Base-by-base conservation (phyloP, 2,888 invertebrate species). In the Trichogramma evanescens region DNA sequence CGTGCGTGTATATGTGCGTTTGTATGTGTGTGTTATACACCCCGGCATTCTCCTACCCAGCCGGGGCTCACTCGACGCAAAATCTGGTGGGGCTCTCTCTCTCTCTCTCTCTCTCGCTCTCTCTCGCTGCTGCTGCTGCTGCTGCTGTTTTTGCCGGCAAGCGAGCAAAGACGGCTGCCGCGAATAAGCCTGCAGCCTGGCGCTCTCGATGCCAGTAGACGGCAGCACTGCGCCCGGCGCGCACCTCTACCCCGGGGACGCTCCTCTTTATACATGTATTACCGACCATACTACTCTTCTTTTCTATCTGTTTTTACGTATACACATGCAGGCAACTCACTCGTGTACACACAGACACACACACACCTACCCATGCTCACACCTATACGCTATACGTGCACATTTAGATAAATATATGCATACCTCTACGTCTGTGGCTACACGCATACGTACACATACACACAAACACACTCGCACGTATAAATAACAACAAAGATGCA, bases 141-240 rank as follows among this genome's bases (percentile, higher is more conserved):
- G 45, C 39, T 4, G 53, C 53, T 6, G 48, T 6, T 6, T 48
- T 63, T 59, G 52, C 58, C 64, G 60, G 50, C 57, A 60, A 46
- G 54, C 45, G 51, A 58, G 61, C 57, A 50, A 13, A n/a, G 10
- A 48, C n/a, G 54, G 43, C 51, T 54, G 59, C 61, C 53, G 66
- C 65, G 56, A 53, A 59, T 59, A 69, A 70, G 58, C 48, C 65
- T 49, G 59, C 61, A 52, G 45, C 64, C 76, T 50, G 63, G 48
- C 50, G 51, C 50, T 38, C 60, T 56, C 43, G 61, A 53, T 45
- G 65, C 77, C 77, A 77, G 77, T 77, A 77, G 77, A 72, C 76
- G 77, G 77, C 77, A 77, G 77, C 77, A 77, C 77, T 75, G 76
- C 75, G 76, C 71, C 70, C 72, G 71, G 75, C 72, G 75, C 73